A percentile compares a stretch with the other conserved stretches of the same genome.
phyloP scores from a whole-genome alignment of 2,888 invertebrate species.

The Vannuccia rotundouncinata region DNA sequence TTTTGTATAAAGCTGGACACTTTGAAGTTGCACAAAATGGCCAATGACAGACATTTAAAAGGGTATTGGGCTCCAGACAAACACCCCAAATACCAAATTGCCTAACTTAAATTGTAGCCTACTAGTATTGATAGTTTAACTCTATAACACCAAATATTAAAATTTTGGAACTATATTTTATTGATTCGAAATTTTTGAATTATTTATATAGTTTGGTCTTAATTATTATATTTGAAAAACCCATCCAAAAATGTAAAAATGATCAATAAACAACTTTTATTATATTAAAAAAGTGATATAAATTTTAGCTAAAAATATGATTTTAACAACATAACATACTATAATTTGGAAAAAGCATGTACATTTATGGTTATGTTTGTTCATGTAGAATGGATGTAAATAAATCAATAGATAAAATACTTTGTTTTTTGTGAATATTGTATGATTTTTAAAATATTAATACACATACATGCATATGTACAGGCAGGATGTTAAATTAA shows the following conservation, averaged over 20 bases:
- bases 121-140: too few relatives aligned
- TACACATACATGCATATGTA: too few relatives aligned
- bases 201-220: neutral
- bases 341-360: neutral
- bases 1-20: too few relatives aligned
- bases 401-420: neutral
- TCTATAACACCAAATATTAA: neutral
- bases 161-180: neutral
- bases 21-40: neutral
- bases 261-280: too few relatives aligned
- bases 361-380: conserved; percentile 5
- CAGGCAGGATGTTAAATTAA: too few relatives aligned
- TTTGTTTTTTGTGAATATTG: neutral
- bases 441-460: too few relatives aligned
- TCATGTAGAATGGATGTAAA: neutral
- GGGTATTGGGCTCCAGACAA: neutral
- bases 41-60: neutral
- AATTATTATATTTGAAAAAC: neutral
- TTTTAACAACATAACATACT: neutral
- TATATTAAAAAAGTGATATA: neutral
- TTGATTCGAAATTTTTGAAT: neutral
- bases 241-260: neutral
- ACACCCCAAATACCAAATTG: conserved; percentile 20
- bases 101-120: too few relatives aligned
- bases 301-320: neutral